These are phyloP conservation scores for Cryptoprocta ferox DNA, from an alignment of 2,797 vertebrate genomes.

Conservation along the genomic window DNA sequence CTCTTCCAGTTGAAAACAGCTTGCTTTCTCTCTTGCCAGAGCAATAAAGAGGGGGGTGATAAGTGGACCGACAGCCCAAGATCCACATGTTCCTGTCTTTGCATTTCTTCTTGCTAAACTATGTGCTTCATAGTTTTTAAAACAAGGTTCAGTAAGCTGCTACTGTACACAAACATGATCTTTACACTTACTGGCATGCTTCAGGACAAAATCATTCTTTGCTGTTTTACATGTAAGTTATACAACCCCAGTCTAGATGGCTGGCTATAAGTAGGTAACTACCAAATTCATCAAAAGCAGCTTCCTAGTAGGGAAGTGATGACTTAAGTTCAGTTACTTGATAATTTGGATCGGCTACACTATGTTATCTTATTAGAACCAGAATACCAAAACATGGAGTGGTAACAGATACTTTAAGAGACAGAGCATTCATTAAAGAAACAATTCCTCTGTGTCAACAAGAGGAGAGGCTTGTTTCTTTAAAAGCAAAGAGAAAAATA, in stretches of 20 bases:
- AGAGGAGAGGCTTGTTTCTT: neutral
- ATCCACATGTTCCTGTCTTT: neutral
- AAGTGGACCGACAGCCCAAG: neutral
- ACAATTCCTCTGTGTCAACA: neutral
- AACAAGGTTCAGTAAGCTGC: neutral
- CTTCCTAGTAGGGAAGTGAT: neutral
- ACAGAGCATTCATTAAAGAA: slow-evolving; percentile 20
- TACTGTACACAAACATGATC: neutral
- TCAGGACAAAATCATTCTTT: neutral
- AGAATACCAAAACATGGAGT: neutral
- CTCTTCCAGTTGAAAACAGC: neutral
- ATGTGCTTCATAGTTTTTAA: slow-evolving; percentile 29
- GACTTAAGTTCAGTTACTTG: neutral
- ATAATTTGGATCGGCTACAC: neutral
- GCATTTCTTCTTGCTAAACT: slow-evolving; percentile 5
- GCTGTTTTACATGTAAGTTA: neutral
- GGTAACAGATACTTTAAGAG: neutral
- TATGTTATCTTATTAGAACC: slow-evolving; percentile 34
- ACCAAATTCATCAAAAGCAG: slow-evolving; percentile 28
- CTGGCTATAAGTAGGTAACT: neutral
- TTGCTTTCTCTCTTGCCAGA: slow-evolving; percentile 3
- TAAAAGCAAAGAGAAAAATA: slow-evolving; percentile 1
- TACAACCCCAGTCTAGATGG: neutral
- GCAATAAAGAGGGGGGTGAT: neutral
- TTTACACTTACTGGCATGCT: neutral